Base-by-base conservation (phyloP, 2,797 vertebrate species). In the Notamacropus eugenii region DNA sequence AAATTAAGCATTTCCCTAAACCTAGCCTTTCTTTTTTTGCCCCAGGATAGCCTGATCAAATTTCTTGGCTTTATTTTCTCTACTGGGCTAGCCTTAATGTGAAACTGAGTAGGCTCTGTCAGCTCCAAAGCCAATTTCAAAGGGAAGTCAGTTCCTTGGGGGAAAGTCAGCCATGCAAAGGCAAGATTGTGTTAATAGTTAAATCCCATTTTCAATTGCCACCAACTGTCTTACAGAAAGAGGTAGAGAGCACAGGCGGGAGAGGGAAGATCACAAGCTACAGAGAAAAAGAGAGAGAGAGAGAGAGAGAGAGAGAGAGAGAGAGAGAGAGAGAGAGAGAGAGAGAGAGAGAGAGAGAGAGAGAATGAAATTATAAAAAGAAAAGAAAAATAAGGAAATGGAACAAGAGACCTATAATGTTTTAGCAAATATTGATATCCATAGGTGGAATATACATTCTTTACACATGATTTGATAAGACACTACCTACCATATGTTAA, bases 131-230 rank as follows among this genome's bases (percentile, higher is more conserved):
- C 13, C 11, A 95, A 56, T 95, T 98, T 97, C 96, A 96, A 19
- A 28, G 58, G 94, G 95, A 90, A 97, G 59, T 52, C 91, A 95
- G 96, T 56, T 97, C 95, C 97, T 95, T 93, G 59, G 96, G 97
- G 98, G 87, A 93, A 92, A 97, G 67, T 93, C 91, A 9, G 92
- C 91, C 27, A 67, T 90, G 93, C 93, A 98, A 95, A 92, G 96
- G 54, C 90, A 97, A 98, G 96, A 95, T 29, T 97, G 94, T 90
- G 67, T 96, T 98, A 98, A 98, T 97, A 98, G 97, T 90, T 98
- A 96, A 98, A 98, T 98, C 93, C 0, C 19, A 92, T 97, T 96
- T 98, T 98, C 97, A 98, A 96, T 97, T 98, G 95, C 96, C 97
- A 97, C 95, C 93, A 94, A 96, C 87, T 96, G 93, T 55, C 94